These are phyloP conservation scores for Pseudomyrmex flavicornis DNA, from an alignment of 1,140 invertebrate genomes.

Conservation along the genomic window DNA sequence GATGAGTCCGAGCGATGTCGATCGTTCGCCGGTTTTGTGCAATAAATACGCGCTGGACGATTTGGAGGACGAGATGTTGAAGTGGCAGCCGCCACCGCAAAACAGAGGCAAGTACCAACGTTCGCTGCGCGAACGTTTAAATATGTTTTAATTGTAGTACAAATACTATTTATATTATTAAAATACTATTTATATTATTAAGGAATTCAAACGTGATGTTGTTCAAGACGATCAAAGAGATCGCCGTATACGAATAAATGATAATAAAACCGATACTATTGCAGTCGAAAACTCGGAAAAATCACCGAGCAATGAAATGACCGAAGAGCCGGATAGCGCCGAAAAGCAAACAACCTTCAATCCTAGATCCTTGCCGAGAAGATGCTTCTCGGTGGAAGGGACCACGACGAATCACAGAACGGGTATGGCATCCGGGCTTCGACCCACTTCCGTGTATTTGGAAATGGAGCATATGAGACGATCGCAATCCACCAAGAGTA, in stretches of 20 bases:
- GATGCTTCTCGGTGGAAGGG: constrained; percentile 77
- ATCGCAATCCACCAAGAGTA: constrained; percentile 58
- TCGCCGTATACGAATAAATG: constrained; percentile 10
- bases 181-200: neutral
- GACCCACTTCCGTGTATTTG: constrained; percentile 71
- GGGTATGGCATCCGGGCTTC: constrained; percentile 49
- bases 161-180: neutral
- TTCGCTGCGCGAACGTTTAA: neutral
- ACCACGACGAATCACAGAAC: constrained; percentile 68
- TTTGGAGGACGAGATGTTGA: constrained; percentile 80
- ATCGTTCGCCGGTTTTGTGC: constrained; percentile 88
- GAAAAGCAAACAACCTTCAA: constrained; percentile 44
- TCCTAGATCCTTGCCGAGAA: constrained; percentile 72
- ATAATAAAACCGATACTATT: constrained; percentile 15
- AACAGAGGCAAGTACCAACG: constrained; percentile 28
- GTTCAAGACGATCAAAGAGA: constrained; percentile 11
- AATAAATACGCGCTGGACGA: constrained; percentile 90
- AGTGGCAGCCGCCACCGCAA: constrained; percentile 63
- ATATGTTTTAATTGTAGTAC: too few species aligned
- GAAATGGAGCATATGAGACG: constrained; percentile 75
- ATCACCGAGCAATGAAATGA: neutral
- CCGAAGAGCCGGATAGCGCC: constrained; percentile 5
- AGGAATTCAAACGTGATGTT: neutral
- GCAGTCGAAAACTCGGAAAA: constrained; percentile 38
- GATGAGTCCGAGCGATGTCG: constrained; percentile 77